Conservation (phyloP, 2,888 invertebrate genomes). For the Lathronympha strigana region DNA sequence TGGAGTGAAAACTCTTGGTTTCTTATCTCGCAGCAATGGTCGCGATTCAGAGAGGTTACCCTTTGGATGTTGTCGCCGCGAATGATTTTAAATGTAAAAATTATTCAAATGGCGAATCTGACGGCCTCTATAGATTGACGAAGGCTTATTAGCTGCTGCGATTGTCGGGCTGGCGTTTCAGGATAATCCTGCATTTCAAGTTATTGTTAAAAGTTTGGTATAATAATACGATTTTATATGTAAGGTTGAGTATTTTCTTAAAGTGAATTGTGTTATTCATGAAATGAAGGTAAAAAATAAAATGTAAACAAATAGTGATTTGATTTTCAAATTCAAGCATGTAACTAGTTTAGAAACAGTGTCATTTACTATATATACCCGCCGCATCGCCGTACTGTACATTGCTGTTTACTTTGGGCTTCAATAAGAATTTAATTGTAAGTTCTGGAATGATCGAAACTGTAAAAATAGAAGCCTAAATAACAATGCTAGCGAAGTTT, state of each 20-base stretch:
- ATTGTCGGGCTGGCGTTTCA: slow-evolving; percentile 20
- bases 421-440: too few relatives aligned
- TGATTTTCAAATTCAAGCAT: too few relatives aligned
- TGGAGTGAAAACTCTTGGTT: slow-evolving; percentile 58
- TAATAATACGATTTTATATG: not conserved
- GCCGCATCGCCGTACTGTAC: too few relatives aligned
- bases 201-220: slow-evolving; percentile 22
- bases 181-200: slow-evolving; percentile 15
- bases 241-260: not conserved
- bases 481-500: not conserved
- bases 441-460: not conserved
- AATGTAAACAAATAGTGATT: too few relatives aligned
- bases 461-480: not conserved
- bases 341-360: too few relatives aligned
- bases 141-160: slow-evolving; percentile 59
- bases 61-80: slow-evolving; percentile 83
- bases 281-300: too few relatives aligned
- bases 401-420: too few relatives aligned
- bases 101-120: slow-evolving; percentile 82
- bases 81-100: slow-evolving; percentile 85
- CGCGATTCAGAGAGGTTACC: slow-evolving; percentile 81
- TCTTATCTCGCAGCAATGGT: slow-evolving; percentile 81
- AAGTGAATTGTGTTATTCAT: not conserved
- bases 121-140: slow-evolving; percentile 70
- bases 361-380: too few relatives aligned